phyloP scores from a whole-genome alignment of 2,797 vertebrate species.

The Cynodonichthys magdalenae region DNA sequence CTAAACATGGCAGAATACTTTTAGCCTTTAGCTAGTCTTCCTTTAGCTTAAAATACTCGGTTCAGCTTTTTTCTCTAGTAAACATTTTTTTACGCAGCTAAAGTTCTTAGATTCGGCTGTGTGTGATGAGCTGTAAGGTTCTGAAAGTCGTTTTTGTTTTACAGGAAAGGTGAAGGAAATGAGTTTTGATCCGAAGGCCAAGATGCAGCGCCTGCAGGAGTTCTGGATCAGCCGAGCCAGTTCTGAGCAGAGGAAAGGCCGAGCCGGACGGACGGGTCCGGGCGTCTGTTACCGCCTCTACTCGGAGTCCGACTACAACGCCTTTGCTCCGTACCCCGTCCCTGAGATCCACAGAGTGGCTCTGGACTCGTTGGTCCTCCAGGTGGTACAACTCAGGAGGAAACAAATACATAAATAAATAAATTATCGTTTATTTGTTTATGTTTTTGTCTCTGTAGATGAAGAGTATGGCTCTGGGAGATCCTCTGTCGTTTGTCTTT shows the following conservation, averaged over 20 bases:
- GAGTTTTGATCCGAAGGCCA: slow-evolving; percentile 91
- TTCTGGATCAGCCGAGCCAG: slow-evolving; percentile 97
- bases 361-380: slow-evolving; percentile 88
- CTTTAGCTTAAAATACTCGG: no score
- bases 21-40: no score
- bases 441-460: slow-evolving; percentile 79
- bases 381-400: slow-evolving; percentile 72
- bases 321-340: slow-evolving; percentile 88
- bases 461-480: slow-evolving; percentile 92
- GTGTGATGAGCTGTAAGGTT: no score
- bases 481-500: slow-evolving; percentile 89
- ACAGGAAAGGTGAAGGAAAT: slow-evolving; percentile 96
- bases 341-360: slow-evolving; percentile 93
- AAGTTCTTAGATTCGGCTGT: background rate
- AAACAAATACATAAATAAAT: no score
- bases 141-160: slow-evolving; percentile 1
- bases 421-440: background rate
- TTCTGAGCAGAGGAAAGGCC: slow-evolving; percentile 93
- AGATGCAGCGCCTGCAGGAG: slow-evolving; percentile 93
- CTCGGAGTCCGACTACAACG: slow-evolving; percentile 88
- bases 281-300: slow-evolving; percentile 94
- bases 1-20: no score
- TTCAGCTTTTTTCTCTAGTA: no score
- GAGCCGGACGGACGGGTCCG: slow-evolving; percentile 90
- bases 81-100: background rate